A percentile compares a stretch with the other conserved stretches of the same genome.
Evolutionary conservation across 2,113 vertebrate genomes (phyloP).

Genomic region (Coryphaenoides rupestris): DNA sequence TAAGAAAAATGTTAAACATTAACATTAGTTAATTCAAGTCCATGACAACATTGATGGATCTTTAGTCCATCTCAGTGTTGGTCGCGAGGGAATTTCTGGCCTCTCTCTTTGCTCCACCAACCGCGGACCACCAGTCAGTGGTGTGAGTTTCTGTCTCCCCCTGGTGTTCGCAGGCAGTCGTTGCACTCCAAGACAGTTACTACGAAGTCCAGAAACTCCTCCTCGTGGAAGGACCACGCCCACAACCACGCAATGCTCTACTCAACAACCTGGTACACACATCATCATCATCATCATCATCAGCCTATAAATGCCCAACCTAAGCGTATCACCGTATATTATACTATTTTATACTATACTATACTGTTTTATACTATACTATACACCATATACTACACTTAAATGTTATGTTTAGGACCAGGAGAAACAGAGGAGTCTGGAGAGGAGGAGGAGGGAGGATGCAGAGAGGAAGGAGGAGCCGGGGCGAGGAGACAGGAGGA

Average conservation of each 20-base stretch:
- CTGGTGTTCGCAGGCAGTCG: slow-evolving; percentile 76
- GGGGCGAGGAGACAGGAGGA: slow-evolving; percentile 62
- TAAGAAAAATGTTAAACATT: too few species aligned
- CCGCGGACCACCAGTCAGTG: not conserved
- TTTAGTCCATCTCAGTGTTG: not conserved
- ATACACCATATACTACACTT: too few species aligned
- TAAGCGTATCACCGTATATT: too few species aligned
- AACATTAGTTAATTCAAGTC: not conserved
- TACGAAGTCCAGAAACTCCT: slow-evolving; percentile 83
- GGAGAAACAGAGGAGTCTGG: slow-evolving; percentile 78
- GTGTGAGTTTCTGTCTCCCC: not conserved
- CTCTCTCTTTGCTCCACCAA: not conserved
- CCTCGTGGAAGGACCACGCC: slow-evolving; percentile 78
- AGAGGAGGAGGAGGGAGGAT: slow-evolving; percentile 85
- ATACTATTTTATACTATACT: too few species aligned
- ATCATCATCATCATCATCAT: too few species aligned
- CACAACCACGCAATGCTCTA: slow-evolving; percentile 43
- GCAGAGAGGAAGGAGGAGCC: slow-evolving; percentile 52
- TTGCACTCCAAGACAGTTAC: slow-evolving; percentile 89
- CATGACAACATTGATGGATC: not conserved
- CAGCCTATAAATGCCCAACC: too few species aligned
- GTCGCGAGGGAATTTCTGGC: not conserved
- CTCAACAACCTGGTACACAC: slow-evolving; percentile 69
- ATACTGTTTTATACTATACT: too few species aligned
- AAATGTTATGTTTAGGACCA: too few species aligned